Base-by-base conservation (phyloP, 2,113 vertebrate genomes). In the Scopus umbretta region DNA sequence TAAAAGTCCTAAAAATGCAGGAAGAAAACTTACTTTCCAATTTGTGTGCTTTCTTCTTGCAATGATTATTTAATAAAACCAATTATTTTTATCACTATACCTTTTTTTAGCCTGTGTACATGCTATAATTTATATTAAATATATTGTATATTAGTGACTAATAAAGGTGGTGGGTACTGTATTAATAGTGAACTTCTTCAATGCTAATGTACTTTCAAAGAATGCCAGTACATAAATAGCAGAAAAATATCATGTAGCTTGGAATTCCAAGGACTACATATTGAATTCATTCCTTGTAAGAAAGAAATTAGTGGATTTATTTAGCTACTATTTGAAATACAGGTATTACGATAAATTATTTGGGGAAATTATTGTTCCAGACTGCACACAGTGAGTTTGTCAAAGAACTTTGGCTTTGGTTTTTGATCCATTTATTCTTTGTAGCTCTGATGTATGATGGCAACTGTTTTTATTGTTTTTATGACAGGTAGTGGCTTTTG, bases 401-500 rank as follows among this genome's bases (percentile, higher is more conserved):
- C 32, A 26, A 18, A 49, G 29, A 49, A 23, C 20, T 74, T 55
- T 4, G n/a, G 10, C 27, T 47, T 74, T 87, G 38, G 9, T 22
- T 58, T 56, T 53, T 53, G 12, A 19, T 88, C 43, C 17, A 1
- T 50, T 42, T 50, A 13, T 66, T 67, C 59, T 55, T 75, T 14
- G 15, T 56, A 38, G 53, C 79, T 83, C 85, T 55, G 63, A 40
- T 79, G 27, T 68, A 5, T 25, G 66, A 19, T 83, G 45, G 53
- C 53, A 92, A 22, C 90, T 91, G 73, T 79, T n/a, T n/a, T n/a
- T n/a, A 83, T 92, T 92, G 82, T 43, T 95, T 92, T 91, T 86
- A 59, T 73, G 91, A 53, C 67, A 67, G 59, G 36, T 65, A 52
- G 73, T 55, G 73, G 63, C n/a, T 53, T 78, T 80, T 68, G n/a